A percentile compares a stretch with the other conserved stretches of the same genome.
phyloP scores from a whole-genome alignment of 2,113 vertebrate species.

The Salvelinus alpinus region DNA sequence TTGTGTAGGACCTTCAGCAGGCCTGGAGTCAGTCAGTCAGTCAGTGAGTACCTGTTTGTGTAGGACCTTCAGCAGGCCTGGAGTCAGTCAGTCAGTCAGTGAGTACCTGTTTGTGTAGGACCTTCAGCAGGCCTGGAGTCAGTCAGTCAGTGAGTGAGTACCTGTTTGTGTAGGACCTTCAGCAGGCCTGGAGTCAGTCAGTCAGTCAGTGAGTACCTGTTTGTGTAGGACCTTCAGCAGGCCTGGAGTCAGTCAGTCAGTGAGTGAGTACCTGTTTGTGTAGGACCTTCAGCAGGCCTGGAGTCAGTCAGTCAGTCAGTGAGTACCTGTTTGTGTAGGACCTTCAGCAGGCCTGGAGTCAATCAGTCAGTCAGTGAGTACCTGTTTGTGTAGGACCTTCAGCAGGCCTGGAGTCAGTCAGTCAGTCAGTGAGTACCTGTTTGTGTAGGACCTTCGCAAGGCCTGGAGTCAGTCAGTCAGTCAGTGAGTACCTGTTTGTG shows the following conservation, averaged over 20 bases:
- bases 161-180: too few relatives aligned
- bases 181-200: not conserved
- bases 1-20: constrained; percentile 86
- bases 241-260: constrained; percentile 86
- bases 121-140: constrained; percentile 84
- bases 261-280: too few relatives aligned
- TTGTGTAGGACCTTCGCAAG: too few relatives aligned
- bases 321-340: constrained; percentile 87
- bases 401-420: not conserved
- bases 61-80: not conserved
- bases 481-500: too few relatives aligned
- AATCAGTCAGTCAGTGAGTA: too few relatives aligned
- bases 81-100: not conserved
- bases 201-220: constrained; percentile 74
- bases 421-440: not conserved
- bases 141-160: too few relatives aligned
- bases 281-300: not conserved
- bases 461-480: too few relatives aligned
- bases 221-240: constrained; percentile 86
- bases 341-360: constrained; percentile 84
- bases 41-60: too few relatives aligned
- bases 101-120: constrained; percentile 87
- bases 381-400: too few relatives aligned
- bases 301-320: not conserved
- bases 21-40: constrained; percentile 86